Percentiles rank a stretch among this genome's conserved stretches.
phyloP scores from a whole-genome alignment of 2,797 vertebrate species.

The Gallinago nigripennis region DNA sequence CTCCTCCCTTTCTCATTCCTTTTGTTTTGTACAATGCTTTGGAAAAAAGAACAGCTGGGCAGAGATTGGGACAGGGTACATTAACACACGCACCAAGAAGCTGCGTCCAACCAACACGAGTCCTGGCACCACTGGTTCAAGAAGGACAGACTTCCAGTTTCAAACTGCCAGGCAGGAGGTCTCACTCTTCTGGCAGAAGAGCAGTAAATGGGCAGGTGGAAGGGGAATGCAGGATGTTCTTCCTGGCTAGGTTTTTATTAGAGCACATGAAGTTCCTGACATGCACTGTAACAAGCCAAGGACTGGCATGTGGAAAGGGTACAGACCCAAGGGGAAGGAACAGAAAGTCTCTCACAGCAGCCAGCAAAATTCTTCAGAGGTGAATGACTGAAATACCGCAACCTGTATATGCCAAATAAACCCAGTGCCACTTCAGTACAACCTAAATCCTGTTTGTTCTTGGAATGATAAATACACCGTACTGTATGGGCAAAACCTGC shows the following conservation, averaged over 20 bases:
- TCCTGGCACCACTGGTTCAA: background rate
- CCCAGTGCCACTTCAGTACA: background rate
- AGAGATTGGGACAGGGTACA: background rate
- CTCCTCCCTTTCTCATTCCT: background rate
- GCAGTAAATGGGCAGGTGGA: background rate
- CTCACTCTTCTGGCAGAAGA: background rate
- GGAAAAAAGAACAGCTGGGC: background rate
- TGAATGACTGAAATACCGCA: background rate
- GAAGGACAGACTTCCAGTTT: background rate
- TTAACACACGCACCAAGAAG: background rate
- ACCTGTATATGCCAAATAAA: background rate
- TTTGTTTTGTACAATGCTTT: background rate
- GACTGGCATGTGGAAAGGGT: background rate
- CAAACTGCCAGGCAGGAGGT: background rate
- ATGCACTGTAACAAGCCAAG: background rate
- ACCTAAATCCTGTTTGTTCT: background rate
- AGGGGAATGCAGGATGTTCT: background rate
- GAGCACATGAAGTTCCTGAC: background rate
- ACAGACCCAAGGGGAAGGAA: background rate
- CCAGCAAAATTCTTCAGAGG: background rate
- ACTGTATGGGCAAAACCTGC: background rate
- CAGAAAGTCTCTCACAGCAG: background rate
- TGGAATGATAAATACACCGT: background rate
- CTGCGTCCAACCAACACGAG: rapidly evolving
- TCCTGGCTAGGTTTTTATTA: background rate